Evolutionary conservation across 2,113 vertebrate species (phyloP).

Genomic region (Microcebus tavaratra): DNA sequence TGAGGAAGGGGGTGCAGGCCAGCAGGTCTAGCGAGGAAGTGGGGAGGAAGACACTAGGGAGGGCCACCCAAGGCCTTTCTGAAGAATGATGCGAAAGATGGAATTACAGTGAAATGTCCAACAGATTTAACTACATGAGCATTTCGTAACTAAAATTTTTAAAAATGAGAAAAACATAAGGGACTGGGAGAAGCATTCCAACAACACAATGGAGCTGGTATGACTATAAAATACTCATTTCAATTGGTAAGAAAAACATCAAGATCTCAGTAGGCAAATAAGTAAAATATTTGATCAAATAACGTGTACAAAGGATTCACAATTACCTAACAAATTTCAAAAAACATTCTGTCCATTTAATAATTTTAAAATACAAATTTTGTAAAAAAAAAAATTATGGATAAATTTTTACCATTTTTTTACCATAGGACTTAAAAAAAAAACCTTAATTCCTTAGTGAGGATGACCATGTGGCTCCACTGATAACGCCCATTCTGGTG

Average conservation of each 20-base stretch:
- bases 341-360: background rate
- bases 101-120: no score
- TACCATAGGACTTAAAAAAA: background rate
- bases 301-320: background rate
- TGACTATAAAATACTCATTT: background rate
- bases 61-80: background rate
- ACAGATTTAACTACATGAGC: no score
- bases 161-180: no score
- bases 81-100: fast-evolving
- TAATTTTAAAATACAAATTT: background rate
- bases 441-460: background rate
- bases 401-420: background rate
- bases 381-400: background rate
- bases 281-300: no score
- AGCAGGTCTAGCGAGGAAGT: no score
- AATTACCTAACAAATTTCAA: background rate
- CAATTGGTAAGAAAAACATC: background rate
- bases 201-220: fast-evolving
- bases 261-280: background rate
- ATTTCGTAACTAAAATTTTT: no score
- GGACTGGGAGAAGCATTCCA: no score
- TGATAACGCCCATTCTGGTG: background rate
- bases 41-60: background rate
- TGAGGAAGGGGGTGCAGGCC: background rate
- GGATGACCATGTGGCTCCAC: background rate